Conservation (phyloP, 2,797 vertebrate species). For the Sebastes baramenuke region DNA sequence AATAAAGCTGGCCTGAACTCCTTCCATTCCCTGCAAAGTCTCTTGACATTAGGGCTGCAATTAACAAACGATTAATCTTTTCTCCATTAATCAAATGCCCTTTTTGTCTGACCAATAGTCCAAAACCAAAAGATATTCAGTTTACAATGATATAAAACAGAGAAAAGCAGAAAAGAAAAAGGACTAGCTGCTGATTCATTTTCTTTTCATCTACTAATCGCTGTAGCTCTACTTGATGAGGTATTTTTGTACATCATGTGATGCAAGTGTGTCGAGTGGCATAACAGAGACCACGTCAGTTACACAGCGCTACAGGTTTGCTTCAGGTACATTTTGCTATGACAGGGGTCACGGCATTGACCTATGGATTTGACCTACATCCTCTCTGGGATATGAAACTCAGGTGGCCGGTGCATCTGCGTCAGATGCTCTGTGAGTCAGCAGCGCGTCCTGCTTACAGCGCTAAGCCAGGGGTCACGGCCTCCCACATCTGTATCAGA, state of each 20-base stretch:
- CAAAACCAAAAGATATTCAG: neutral
- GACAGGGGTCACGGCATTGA: constrained; percentile 4
- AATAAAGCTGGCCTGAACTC: neutral
- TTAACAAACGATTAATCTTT: neutral
- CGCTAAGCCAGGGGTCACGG: constrained; percentile 1
- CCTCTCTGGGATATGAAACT: constrained; percentile 24
- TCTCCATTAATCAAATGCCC: neutral
- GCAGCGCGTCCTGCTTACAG: constrained; percentile 15
- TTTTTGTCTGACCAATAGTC: neutral
- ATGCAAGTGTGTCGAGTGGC: neutral
- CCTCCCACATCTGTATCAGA: constrained; percentile 27
- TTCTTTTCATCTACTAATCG: neutral
- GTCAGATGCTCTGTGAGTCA: constrained; percentile 34
- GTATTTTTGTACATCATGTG: neutral
- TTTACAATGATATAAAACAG: neutral
- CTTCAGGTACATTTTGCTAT: constrained; percentile 2
- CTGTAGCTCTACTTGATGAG: neutral
- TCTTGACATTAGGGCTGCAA: neutral
- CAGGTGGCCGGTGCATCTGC: constrained; percentile 12
- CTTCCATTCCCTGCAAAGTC: neutral
- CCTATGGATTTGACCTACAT: constrained; percentile 35
- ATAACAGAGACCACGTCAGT: neutral
- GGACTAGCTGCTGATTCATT: neutral
- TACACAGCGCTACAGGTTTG: constrained; percentile 1
- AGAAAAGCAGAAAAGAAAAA: neutral